Base-by-base conservation (phyloP, 2,888 invertebrate species). In the Ypsolopha sequella region DNA sequence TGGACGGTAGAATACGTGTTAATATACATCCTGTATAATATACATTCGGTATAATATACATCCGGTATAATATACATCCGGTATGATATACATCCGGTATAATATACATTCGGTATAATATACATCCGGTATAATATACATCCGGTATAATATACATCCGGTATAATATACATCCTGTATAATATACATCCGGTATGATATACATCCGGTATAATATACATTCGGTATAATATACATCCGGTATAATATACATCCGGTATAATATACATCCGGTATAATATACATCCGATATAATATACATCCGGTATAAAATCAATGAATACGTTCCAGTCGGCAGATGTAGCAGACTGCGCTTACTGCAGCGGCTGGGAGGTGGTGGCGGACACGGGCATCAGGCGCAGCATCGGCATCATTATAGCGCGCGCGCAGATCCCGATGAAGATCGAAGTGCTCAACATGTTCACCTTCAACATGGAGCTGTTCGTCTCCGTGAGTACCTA, bases 381-480 rank as follows among this genome's bases (percentile, higher is more conserved):
- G 7, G 60, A 62, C 36, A 11, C 51, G 13, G 46, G 53, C 0
- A 44, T 61, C 9, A 54, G 59, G 35, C 55, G 57, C 6, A 57
- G 56, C 6, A 44, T 64, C 8, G 51, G 36, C 6, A 52, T 60
- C 50, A 60, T 63, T 51, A 56, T 65, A 7, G 54, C 56, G 24
- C 52, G 56, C 6, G 53, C 61, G 0, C 60, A 63, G 52, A 53
- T 47, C 0, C 63, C 61, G 3, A 53, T 60, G 1, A 10, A 55
- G 7, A 55, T 62, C 11, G 55, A 44, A 6, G 60, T 59, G 11
- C 52, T 62, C 9, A 55, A 53, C 6, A 55, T 60, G 53, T n/a
- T 63, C 11, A 60, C 57, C 0, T 61, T 59, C 38, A 59, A 63
- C 39, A 61, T 61, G 62, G 51, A 58, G 14, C 50, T 63, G 41